phyloP scores from a whole-genome alignment of 1,140 invertebrate species.

The Diabrotica virgifera region DNA sequence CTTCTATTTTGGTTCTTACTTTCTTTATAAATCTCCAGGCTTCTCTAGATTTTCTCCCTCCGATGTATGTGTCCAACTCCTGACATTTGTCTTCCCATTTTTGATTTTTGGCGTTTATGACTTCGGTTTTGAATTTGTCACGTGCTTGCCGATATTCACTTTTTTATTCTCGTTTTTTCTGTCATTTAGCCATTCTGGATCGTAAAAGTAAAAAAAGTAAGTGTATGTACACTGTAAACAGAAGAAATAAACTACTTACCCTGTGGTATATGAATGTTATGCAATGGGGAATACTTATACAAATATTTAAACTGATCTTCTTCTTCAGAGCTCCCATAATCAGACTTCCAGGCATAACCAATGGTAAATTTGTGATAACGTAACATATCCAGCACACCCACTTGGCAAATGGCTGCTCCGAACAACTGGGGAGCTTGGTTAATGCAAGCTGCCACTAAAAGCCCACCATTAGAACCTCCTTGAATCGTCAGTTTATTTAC shows the following conservation, averaged over 20 bases:
- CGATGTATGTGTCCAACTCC: too few species aligned
- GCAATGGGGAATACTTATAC: conserved; percentile 91
- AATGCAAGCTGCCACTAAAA: conserved; percentile 86
- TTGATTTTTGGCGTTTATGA: too few species aligned
- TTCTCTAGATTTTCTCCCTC: too few species aligned
- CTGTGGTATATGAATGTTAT: conserved; percentile 78
- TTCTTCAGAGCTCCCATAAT: conserved; percentile 91
- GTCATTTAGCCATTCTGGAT: too few species aligned
- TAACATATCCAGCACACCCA: conserved; percentile 90
- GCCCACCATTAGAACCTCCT: conserved; percentile 95
- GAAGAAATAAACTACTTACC: conserved; percentile 18
- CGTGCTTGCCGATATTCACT: too few species aligned
- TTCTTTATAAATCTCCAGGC: too few species aligned
- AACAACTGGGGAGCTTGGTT: conserved; percentile 96
- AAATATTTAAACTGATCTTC: conserved; percentile 85
- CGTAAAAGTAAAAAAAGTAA: too few species aligned
- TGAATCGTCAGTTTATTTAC: conserved; percentile 79
- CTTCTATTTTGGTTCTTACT: too few species aligned
- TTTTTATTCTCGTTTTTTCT: too few species aligned
- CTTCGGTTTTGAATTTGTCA: too few species aligned
- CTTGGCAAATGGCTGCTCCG: conserved; percentile 72
- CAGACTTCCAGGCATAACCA: conserved; percentile 93
- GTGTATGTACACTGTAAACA: too few species aligned
- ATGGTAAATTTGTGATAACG: conserved; percentile 98
- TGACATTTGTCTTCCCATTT: too few species aligned